These are phyloP conservation scores for Semnopithecus entellus DNA, from an alignment of 2,113 vertebrate species.

Conservation along the genomic window DNA sequence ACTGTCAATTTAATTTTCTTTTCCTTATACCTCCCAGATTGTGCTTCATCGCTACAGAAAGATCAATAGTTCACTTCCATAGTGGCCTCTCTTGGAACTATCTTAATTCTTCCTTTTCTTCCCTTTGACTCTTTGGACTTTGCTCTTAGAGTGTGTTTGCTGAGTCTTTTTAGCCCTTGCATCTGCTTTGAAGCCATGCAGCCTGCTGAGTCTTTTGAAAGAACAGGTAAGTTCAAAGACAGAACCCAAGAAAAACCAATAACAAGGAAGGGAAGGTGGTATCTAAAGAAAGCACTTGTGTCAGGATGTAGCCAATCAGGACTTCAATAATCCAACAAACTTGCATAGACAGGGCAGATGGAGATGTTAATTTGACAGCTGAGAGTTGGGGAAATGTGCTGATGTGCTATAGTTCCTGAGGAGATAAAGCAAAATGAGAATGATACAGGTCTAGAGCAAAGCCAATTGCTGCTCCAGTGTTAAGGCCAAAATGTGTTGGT, in stretches of 20 bases:
- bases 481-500: conserved; percentile 1
- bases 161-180: not conserved
- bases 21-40: not conserved
- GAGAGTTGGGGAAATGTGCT: not conserved
- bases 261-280: conserved; percentile 21
- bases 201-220: not conserved
- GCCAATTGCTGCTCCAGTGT: not conserved
- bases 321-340: not conserved
- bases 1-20: not conserved
- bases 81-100: not conserved
- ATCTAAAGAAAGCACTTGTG: conserved; percentile 19
- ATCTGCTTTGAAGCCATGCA: not conserved
- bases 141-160: not conserved
- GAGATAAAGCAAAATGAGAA: not conserved
- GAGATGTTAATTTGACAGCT: not conserved
- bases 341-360: not conserved
- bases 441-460: not conserved
- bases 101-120: not conserved
- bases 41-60: not conserved
- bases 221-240: conserved; percentile 47
- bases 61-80: not conserved
- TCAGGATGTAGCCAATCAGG: not conserved
- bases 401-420: not conserved
- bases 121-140: not conserved
- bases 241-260: conserved; percentile 5